Evolutionary conservation across 2,797 vertebrate species (phyloP).

Genomic region (Luscinia megarhynchos): DNA sequence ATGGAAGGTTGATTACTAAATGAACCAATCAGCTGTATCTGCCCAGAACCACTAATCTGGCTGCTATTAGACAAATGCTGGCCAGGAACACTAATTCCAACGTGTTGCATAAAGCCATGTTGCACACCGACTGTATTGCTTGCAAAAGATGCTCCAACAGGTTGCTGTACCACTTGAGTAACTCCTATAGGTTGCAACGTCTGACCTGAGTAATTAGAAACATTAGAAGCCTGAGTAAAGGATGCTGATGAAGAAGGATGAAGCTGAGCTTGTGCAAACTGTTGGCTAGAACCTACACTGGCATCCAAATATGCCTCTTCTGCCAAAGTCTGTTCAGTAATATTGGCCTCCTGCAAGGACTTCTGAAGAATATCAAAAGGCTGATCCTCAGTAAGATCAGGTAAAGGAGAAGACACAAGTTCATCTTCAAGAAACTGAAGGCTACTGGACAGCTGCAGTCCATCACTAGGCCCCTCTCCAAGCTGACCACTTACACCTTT

Average conservation of each 20-base stretch:
- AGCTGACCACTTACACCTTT: slow-evolving; percentile 89
- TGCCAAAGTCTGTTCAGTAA: slow-evolving; percentile 97
- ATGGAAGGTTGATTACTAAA: slow-evolving; percentile 89
- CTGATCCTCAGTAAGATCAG: slow-evolving; percentile 93
- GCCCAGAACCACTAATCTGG: slow-evolving; percentile 86
- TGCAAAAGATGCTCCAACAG: slow-evolving; percentile 83
- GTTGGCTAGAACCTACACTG: slow-evolving; percentile 86
- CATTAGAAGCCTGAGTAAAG: slow-evolving; percentile 89
- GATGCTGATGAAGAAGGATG: slow-evolving; percentile 95
- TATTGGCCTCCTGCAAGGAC: slow-evolving; percentile 97
- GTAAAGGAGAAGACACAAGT: slow-evolving; percentile 89
- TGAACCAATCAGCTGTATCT: slow-evolving; percentile 94
- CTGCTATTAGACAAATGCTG: slow-evolving; percentile 89
- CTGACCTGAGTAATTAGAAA: slow-evolving; percentile 87
- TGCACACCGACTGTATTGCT: slow-evolving; percentile 87
- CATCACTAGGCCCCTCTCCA: slow-evolving; percentile 87
- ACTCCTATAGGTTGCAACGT: slow-evolving; percentile 87
- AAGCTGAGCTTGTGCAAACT: slow-evolving; percentile 85
- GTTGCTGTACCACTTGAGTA: slow-evolving; percentile 84
- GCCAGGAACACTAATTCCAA: slow-evolving; percentile 86
- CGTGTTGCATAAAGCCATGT: slow-evolving; percentile 92
- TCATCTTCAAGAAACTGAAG: slow-evolving; percentile 98
- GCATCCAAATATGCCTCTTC: slow-evolving; percentile 97
- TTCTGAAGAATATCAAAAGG: slow-evolving; percentile 99
- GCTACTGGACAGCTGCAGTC: slow-evolving; percentile 93